These are phyloP conservation scores for Pemphredon lugubris DNA, from an alignment of 2,888 invertebrate genomes.

Conservation along the genomic window DNA sequence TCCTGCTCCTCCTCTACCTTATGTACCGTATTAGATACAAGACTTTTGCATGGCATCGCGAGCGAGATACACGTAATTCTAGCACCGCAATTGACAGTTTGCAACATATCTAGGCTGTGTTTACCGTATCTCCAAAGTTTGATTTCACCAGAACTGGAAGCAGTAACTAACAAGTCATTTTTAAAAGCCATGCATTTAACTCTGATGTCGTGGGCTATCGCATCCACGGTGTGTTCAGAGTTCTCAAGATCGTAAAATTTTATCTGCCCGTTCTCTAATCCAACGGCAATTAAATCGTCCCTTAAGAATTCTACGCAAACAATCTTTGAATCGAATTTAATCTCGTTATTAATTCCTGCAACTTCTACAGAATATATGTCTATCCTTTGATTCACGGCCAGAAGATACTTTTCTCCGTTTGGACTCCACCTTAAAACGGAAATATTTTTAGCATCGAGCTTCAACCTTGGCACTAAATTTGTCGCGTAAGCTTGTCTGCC, in stretches of 20 bases:
- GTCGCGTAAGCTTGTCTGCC: constrained; percentile 94
- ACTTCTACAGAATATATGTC: constrained; percentile 92
- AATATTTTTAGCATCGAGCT: constrained; percentile 74
- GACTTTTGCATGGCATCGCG: constrained; percentile 69
- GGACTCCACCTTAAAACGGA: constrained; percentile 86
- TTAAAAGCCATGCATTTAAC: constrained; percentile 86
- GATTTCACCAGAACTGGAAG: constrained; percentile 90
- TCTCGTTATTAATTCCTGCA: constrained; percentile 87
- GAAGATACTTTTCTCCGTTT: constrained; percentile 88
- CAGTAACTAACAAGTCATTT: constrained; percentile 85
- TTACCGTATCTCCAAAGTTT: constrained; percentile 86
- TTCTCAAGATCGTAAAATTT: constrained; percentile 83
- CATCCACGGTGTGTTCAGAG: constrained; percentile 71
- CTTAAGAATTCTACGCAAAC: constrained; percentile 87
- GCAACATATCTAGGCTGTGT: constrained; percentile 78
- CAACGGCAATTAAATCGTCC: constrained; percentile 85
- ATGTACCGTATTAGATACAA: constrained; percentile 33
- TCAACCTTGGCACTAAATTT: constrained; percentile 85
- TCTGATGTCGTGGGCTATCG: constrained; percentile 85
- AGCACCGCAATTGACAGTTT: constrained; percentile 83
- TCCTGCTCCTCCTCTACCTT: constrained; percentile 23
- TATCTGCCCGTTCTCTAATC: constrained; percentile 89
- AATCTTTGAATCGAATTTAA: constrained; percentile 87
- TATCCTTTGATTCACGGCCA: constrained; percentile 87
- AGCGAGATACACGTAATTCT: constrained; percentile 89